These are phyloP conservation scores for Phaethon lepturus DNA, from an alignment of 2,113 vertebrate species.

Conservation along the genomic window DNA sequence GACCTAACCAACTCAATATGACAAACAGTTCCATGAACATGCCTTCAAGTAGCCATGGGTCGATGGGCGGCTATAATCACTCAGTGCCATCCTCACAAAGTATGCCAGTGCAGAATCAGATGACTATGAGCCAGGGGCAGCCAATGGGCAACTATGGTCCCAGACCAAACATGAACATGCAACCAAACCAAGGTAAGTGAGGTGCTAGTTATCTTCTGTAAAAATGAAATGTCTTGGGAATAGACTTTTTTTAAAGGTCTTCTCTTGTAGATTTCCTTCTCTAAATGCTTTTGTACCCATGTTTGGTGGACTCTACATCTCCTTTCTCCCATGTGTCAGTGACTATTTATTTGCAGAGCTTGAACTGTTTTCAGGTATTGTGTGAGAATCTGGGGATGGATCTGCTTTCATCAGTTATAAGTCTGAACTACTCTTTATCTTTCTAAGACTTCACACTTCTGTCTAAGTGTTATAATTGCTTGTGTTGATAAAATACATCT, in stretches of 20 bases:
- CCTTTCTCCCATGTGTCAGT: background rate
- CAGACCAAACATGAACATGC: constrained; percentile 97
- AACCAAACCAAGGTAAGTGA: constrained; percentile 92
- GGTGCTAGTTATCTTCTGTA: background rate
- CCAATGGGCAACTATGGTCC: constrained; percentile 95
- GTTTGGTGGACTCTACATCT: background rate
- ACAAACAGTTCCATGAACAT: constrained; percentile 93
- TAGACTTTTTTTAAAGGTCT: background rate
- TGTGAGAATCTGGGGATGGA: background rate
- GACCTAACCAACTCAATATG: constrained; percentile 93
- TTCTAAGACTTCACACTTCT: background rate
- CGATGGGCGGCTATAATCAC: constrained; percentile 96
- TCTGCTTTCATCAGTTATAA: background rate
- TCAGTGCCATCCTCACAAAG: constrained; percentile 92
- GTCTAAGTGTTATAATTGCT: background rate
- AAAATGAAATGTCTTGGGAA: background rate
- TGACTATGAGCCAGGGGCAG: constrained; percentile 96
- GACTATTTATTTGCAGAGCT: background rate
- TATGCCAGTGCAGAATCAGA: constrained; percentile 93
- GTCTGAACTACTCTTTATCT: background rate
- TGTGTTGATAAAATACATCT: background rate
- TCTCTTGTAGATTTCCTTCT: background rate
- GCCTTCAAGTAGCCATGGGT: constrained; percentile 91
- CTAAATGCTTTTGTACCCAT: background rate
- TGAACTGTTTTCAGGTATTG: background rate